Conservation (phyloP, 2,888 invertebrate species). For the Drosophila histrio region DNA sequence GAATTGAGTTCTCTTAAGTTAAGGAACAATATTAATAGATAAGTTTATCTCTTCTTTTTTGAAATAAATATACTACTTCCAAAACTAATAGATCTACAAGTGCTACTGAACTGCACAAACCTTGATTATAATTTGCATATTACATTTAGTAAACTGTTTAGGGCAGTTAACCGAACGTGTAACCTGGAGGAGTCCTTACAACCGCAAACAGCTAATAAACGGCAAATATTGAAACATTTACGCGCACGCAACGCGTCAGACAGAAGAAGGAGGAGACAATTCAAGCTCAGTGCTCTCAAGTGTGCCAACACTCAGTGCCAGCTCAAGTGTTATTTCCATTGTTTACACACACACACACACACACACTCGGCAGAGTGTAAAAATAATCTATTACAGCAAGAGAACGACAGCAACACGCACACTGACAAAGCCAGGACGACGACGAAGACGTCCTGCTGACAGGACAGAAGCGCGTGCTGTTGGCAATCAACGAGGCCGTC, state of each 20-base stretch:
- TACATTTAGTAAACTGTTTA: background rate
- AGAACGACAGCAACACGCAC: conserved; percentile 31
- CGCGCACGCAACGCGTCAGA: conserved; percentile 55
- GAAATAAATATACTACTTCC: no score
- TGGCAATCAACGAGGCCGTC: conserved; percentile 26
- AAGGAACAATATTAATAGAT: no score
- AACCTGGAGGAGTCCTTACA: background rate
- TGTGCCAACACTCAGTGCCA: conserved; percentile 56
- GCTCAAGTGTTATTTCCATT: conserved; percentile 72
- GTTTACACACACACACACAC: conserved; percentile 43
- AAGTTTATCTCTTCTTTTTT: no score
- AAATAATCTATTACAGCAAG: conserved; percentile 61
- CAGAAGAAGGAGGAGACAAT: conserved; percentile 28
- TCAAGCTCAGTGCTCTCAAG: conserved; percentile 41
- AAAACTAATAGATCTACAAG: no score
- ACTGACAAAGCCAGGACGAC: conserved; percentile 28
- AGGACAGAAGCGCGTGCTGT: background rate
- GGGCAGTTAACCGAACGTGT: background rate
- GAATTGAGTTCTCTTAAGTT: no score
- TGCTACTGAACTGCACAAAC: background rate
- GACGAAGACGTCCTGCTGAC: conserved; percentile 4
- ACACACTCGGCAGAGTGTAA: conserved; percentile 33
- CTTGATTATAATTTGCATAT: background rate
- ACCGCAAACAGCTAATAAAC: conserved; percentile 63
- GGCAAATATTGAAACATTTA: conserved; percentile 71